Percentiles rank a stretch among this genome's conserved stretches.
Evolutionary conservation across 2,113 vertebrate genomes (phyloP).

Genomic region (Dicerorhinus sumatrensis): DNA sequence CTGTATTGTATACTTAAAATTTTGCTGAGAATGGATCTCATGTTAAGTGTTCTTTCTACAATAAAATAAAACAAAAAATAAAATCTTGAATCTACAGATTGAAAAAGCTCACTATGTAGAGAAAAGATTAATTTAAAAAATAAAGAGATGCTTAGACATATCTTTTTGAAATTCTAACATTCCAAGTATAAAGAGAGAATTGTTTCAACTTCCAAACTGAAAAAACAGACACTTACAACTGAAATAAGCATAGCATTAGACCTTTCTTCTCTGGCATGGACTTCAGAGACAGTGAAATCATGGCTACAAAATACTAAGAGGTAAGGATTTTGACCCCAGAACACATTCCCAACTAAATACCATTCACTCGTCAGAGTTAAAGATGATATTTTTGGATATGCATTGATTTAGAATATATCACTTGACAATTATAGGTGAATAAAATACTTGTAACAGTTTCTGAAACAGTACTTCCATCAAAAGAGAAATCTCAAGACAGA

Average conservation of each 20-base stretch:
- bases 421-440: not conserved
- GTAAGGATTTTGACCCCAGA: not conserved
- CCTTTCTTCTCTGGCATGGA: not conserved
- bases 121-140: not conserved
- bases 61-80: not conserved
- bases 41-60: not conserved
- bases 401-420: not conserved
- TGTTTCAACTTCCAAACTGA: not conserved
- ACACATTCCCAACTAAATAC: not conserved
- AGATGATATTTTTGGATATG: not conserved
- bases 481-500: not conserved
- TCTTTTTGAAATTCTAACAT: not conserved
- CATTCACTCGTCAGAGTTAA: not conserved
- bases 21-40: not conserved
- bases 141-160: not conserved
- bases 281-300: not conserved
- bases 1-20: not conserved
- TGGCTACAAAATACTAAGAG: not conserved
- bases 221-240: not conserved
- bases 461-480: not conserved
- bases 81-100: not conserved
- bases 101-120: not conserved
- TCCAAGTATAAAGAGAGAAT: not conserved
- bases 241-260: not conserved
- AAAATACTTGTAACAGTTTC: not conserved